A percentile compares a stretch with the other conserved stretches of the same genome.
Conservation (phyloP, 2,113 vertebrate genomes). For the Peromyscus maniculatus region DNA sequence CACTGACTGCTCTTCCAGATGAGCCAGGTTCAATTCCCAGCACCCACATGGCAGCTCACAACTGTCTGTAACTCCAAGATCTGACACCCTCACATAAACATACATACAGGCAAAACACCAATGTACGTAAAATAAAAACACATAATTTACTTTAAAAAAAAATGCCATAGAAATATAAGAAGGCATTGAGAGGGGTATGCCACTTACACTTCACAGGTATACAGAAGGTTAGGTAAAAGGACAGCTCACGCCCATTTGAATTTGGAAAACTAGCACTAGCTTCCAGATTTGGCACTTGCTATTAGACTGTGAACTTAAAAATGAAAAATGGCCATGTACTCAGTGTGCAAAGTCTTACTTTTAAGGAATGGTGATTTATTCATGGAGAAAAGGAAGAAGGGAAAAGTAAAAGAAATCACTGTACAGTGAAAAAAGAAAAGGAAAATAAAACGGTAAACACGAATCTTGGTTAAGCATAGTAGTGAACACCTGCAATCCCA, state of each 20-base stretch:
- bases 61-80: too few species aligned
- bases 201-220: not conserved
- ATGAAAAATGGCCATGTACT: not conserved
- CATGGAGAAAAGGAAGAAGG: not conserved
- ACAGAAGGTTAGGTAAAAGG: not conserved
- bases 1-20: too few species aligned
- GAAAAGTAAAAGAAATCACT: not conserved
- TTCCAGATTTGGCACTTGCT: not conserved
- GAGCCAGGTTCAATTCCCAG: too few species aligned
- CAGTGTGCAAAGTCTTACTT: not conserved
- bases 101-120: too few species aligned
- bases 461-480: not conserved
- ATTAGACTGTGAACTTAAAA: constrained; percentile 10
- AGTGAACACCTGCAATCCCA: not conserved
- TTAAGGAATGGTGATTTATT: constrained; percentile 16
- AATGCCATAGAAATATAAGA: constrained; percentile 11
- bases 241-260: not conserved
- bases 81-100: too few species aligned
- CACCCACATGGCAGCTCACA: too few species aligned
- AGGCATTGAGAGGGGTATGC: not conserved
- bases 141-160: constrained; percentile 14
- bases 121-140: too few species aligned
- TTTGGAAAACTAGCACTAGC: not conserved
- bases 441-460: not conserved
- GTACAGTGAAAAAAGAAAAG: constrained; percentile 19